Conservation (phyloP, 2,113 vertebrate genomes). For the Noctilio leporinus region DNA sequence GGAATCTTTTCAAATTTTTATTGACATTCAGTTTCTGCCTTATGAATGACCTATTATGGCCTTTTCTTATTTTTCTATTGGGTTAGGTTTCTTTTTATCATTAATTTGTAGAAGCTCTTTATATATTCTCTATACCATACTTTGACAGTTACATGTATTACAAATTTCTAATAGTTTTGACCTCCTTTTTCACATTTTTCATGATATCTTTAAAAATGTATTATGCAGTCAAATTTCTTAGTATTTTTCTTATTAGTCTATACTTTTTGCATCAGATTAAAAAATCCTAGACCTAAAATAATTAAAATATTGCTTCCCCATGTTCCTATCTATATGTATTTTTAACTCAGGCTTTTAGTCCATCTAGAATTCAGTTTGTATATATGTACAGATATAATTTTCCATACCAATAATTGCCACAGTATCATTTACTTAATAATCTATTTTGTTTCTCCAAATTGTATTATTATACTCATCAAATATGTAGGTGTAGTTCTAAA, state of each 20-base stretch:
- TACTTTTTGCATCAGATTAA: background rate
- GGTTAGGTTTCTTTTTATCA: background rate
- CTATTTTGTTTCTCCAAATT: background rate
- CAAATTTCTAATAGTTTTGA: background rate
- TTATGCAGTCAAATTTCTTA: background rate
- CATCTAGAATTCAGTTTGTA: background rate
- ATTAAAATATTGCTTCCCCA: background rate
- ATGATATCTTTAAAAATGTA: background rate
- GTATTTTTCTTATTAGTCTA: background rate
- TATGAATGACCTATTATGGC: background rate
- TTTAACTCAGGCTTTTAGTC: background rate
- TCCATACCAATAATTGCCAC: background rate
- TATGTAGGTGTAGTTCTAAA: background rate
- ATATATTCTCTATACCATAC: constrained; percentile 7
- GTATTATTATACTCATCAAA: background rate
- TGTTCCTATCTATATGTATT: background rate
- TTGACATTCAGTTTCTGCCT: background rate
- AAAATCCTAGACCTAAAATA: background rate
- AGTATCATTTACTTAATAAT: background rate
- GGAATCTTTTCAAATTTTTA: background rate
- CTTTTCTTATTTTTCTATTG: background rate
- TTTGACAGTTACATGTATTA: background rate
- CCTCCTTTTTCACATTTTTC: background rate
- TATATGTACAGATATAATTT: background rate
- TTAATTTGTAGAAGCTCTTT: constrained; percentile 38